Evolutionary conservation across 2,888 invertebrate genomes (phyloP).

Genomic region (Chrysodeixis includens): DNA sequence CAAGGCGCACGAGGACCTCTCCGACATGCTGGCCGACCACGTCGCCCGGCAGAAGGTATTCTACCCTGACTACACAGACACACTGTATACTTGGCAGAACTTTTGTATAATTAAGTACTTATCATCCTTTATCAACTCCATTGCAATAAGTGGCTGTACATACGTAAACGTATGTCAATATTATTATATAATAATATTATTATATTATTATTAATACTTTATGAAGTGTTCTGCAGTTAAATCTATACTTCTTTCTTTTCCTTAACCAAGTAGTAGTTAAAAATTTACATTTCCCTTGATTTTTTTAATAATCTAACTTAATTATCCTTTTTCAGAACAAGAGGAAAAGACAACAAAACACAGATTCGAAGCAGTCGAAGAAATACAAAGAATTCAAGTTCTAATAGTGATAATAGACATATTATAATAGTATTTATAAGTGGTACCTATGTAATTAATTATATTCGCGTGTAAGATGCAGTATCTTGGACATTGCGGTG

Average conservation of each 20-base stretch:
- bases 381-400: slow-evolving; percentile 99
- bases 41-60: slow-evolving; percentile 98
- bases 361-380: slow-evolving; percentile 97
- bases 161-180: too few relatives aligned
- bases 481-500: slow-evolving; percentile 28
- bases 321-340: slow-evolving; percentile 93
- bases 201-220: too few relatives aligned
- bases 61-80: background rate
- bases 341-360: slow-evolving; percentile 96
- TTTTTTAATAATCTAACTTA: too few relatives aligned
- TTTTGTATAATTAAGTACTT: too few relatives aligned
- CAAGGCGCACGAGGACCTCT: slow-evolving; percentile 97
- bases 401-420: slow-evolving; percentile 80
- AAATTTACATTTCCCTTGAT: too few relatives aligned
- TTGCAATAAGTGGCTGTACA: too few relatives aligned
- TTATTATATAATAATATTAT: too few relatives aligned
- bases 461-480: slow-evolving; percentile 35
- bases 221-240: too few relatives aligned
- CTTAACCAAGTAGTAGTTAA: too few relatives aligned
- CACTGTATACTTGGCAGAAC: too few relatives aligned
- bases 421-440: slow-evolving; percentile 55
- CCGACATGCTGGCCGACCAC: slow-evolving; percentile 99
- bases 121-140: too few relatives aligned
- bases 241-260: too few relatives aligned
- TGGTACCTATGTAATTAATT: slow-evolving; percentile 40